These are phyloP conservation scores for Ecliptopera silaceata DNA, from an alignment of 2,888 invertebrate genomes.

Conservation along the genomic window DNA sequence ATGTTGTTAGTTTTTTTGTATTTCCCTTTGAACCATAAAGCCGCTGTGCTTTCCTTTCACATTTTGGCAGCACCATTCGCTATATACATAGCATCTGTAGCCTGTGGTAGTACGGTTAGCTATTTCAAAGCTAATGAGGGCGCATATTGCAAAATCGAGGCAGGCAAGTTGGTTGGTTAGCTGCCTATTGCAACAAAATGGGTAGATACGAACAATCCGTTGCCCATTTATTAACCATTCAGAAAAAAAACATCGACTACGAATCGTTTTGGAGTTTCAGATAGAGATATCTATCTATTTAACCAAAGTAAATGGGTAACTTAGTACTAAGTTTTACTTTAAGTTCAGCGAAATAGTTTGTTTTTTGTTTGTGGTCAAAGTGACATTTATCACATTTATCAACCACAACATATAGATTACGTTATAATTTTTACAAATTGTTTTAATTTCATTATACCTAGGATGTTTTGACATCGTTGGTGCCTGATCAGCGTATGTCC, in stretches of 20 bases:
- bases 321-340: too few species aligned
- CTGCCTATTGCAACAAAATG: constrained; percentile 1
- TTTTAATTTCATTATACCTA: not conserved
- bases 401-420: not conserved
- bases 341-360: too few species aligned
- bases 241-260: too few species aligned
- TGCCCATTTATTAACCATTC: too few species aligned
- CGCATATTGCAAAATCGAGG: constrained; percentile 8
- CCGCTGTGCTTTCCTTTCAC: not conserved
- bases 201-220: not conserved
- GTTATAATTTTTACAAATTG: not conserved
- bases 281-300: too few species aligned
- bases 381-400: too few species aligned
- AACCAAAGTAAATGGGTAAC: too few species aligned
- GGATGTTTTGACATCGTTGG: not conserved
- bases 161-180: not conserved
- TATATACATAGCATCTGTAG: not conserved
- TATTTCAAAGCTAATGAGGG: constrained; percentile 4
- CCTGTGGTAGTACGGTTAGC: not conserved
- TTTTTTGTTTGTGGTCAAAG: too few species aligned
- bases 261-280: too few species aligned
- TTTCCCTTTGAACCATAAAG: not conserved
- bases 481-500: not conserved
- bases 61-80: not conserved
- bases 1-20: not conserved